Evolutionary conservation across 2,113 vertebrate species (phyloP).

Genomic region (Paralichthys olivaceus): DNA sequence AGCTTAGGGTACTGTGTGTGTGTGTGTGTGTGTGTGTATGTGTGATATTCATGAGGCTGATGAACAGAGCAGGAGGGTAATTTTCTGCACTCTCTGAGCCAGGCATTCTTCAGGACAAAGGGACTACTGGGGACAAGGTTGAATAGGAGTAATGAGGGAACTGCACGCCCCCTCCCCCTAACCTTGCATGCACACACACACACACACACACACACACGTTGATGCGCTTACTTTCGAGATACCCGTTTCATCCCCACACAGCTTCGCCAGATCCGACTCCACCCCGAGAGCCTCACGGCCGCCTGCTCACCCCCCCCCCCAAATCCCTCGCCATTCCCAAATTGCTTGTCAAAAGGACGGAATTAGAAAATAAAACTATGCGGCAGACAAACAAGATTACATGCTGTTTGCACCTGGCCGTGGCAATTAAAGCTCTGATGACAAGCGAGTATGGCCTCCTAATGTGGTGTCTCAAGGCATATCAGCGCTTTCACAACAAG

Average conservation of each 20-base stretch:
- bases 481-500: conserved; percentile 74
- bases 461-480: conserved; percentile 78
- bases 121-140: conserved; percentile 64
- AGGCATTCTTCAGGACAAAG: conserved; percentile 75
- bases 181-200: not conserved
- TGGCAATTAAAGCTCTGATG: conserved; percentile 80
- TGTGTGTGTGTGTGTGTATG: conserved; percentile 5
- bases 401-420: conserved; percentile 82
- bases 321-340: conserved; percentile 70
- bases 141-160: conserved; percentile 68
- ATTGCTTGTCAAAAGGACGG: conserved; percentile 79
- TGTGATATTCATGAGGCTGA: conserved; percentile 64
- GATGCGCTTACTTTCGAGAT: conserved; percentile 26
- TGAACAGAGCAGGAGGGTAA: conserved; percentile 64
- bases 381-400: conserved; percentile 82
- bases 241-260: conserved; percentile 38
- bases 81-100: conserved; percentile 71
- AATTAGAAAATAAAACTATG: conserved; percentile 79
- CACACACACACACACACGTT: conserved; percentile 20
- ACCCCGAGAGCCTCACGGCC: conserved; percentile 37
- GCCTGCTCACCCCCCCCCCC: not conserved
- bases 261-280: conserved; percentile 62
- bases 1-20: conserved; percentile 31
- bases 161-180: not conserved
- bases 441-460: conserved; percentile 75